phyloP scores from a whole-genome alignment of 2,888 invertebrate genomes.

The Trichogramma evanescens region DNA sequence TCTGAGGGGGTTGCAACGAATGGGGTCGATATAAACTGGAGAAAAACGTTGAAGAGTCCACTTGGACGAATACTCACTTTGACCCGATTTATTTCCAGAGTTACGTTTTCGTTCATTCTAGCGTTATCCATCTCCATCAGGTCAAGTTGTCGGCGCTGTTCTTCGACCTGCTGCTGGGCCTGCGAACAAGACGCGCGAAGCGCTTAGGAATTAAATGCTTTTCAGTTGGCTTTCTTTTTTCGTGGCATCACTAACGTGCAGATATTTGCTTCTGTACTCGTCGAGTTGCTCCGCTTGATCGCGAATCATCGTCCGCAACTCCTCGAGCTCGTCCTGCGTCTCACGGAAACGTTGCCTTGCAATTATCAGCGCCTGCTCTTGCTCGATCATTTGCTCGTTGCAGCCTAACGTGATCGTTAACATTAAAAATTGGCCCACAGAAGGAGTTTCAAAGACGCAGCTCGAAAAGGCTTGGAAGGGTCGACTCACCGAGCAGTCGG shows the following conservation, averaged over 20 bases:
- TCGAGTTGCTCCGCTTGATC: slow-evolving; percentile 63
- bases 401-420: slow-evolving; percentile 40
- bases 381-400: slow-evolving; percentile 60
- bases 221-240: no score
- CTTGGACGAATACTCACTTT: slow-evolving; percentile 44
- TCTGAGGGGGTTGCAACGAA: slow-evolving; percentile 31
- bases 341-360: slow-evolving; percentile 53
- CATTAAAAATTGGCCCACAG: no score
- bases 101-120: slow-evolving; percentile 64
- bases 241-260: slow-evolving; percentile 29
- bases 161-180: slow-evolving; percentile 65
- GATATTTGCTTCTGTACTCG: slow-evolving; percentile 60
- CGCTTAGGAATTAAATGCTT: not conserved
- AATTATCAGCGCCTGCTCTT: slow-evolving; percentile 52
- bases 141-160: slow-evolving; percentile 62
- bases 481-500: slow-evolving; percentile 33
- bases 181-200: slow-evolving; percentile 32
- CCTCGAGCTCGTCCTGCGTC: slow-evolving; percentile 58
- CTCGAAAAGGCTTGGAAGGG: no score
- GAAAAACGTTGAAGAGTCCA: not conserved
- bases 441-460: no score
- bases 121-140: slow-evolving; percentile 67
- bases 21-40: not conserved
- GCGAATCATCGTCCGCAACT: slow-evolving; percentile 53
- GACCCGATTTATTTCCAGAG: slow-evolving; percentile 62